Conservation (phyloP, 2,888 invertebrate species). For the Quadriops clusia region DNA sequence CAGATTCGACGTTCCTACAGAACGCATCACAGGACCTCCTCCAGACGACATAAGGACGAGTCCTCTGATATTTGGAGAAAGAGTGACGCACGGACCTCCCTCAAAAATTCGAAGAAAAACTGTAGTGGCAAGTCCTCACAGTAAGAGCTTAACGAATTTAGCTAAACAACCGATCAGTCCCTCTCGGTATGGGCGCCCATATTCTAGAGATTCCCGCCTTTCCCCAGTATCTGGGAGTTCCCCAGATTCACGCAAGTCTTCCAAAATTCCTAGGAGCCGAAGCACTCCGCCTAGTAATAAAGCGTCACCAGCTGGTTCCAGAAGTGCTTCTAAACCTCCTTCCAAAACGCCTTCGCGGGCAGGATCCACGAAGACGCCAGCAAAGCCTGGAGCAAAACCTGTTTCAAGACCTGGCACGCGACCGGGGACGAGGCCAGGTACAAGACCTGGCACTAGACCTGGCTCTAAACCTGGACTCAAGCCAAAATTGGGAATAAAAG, state of each 20-base stretch:
- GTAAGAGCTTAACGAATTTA: slow-evolving; percentile 30
- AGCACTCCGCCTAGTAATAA: slow-evolving; percentile 21
- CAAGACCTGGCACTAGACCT: too few species aligned
- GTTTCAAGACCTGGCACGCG: too few species aligned
- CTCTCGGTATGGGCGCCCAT: slow-evolving; percentile 6
- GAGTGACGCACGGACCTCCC: slow-evolving; percentile 18
- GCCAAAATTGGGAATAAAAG: too few species aligned
- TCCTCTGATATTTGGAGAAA: slow-evolving; percentile 24
- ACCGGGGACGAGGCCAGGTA: too few species aligned
- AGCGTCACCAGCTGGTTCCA: slow-evolving; percentile 18
- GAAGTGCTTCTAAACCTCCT: slow-evolving; percentile 17
- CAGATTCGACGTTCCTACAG: slow-evolving; percentile 31
- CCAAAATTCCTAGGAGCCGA: slow-evolving; percentile 25
- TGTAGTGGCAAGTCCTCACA: slow-evolving; percentile 23
- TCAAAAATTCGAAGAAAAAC: slow-evolving; percentile 16
- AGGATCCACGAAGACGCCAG: too few species aligned
- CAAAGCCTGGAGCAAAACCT: too few species aligned
- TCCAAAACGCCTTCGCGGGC: too few species aligned
- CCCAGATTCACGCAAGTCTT: slow-evolving; percentile 32
- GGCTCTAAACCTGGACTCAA: too few species aligned
- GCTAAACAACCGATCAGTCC: slow-evolving; percentile 26
- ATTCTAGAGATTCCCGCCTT: too few species aligned
- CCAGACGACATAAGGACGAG: slow-evolving; percentile 14
- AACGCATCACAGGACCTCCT: slow-evolving; percentile 28
- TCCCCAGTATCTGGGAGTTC: slow-evolving; percentile 34